Evolutionary conservation across 2,888 invertebrate genomes (phyloP), one percentile per base, ranked within the genome.

Genomic region (Cataglyphis altisquamis): DNA sequence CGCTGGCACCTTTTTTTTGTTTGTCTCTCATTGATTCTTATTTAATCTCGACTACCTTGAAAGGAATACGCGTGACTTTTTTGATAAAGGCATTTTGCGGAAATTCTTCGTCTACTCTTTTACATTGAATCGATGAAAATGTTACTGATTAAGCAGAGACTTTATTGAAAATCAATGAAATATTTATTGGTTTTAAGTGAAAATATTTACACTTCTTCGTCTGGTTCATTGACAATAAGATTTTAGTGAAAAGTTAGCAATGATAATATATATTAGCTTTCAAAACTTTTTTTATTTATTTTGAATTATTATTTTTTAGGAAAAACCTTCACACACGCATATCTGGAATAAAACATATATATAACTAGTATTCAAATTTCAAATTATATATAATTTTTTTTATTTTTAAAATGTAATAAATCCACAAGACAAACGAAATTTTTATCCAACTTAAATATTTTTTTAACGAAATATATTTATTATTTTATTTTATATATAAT

Each of bases 1-100:
- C 57, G 78, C 45, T 60, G 57, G 78, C 72, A 18, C n/a, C n/a
- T 52, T 78, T 52, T 78, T 29, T 78, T 78, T 78, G 78, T 70
- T 45, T 12, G 74, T n/a, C 60, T n/a, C 60, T 55, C 72, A 32
- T 78, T 45, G 78, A 78, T 78, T 60, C 70, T 78, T 72, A 60
- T 78, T 60, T 78, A 78, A 70, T 57, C 57, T 70, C 57, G 57
- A 60, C 57, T 57, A 29, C 12, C 25, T 60, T n/a, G 72, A 72
- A 72, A 60, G 77, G n/a, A 18, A 78, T 15, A 41, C 4, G 32
- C 8, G 21, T 32, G 41, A 12, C 21, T 36, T 70, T 68, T 75
- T 64, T 18, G 48, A 52, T 39, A 25, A 70, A 70, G 41, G 32
- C 15, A 78, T 8, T 32, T 45, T n/a, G 2, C 57, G 32, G 15